These are phyloP conservation scores for Diadophis punctatus DNA, from an alignment of 2,113 vertebrate species.

Conservation along the genomic window DNA sequence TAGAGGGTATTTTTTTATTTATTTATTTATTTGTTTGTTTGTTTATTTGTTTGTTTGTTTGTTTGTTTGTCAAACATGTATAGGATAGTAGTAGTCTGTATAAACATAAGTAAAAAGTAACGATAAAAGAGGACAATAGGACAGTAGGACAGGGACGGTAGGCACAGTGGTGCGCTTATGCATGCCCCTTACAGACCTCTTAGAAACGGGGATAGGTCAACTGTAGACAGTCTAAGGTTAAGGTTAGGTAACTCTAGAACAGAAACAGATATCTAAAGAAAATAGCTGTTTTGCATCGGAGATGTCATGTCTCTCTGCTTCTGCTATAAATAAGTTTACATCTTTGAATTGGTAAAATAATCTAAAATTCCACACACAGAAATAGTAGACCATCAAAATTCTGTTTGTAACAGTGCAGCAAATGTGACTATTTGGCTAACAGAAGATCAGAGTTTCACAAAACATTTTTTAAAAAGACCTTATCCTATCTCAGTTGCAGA, in stretches of 20 bases:
- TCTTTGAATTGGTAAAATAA: slow-evolving; percentile 27
- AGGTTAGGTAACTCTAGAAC: slow-evolving; percentile 16
- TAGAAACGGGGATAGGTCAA: too few species aligned
- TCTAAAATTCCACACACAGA: neutral
- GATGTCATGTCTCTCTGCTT: slow-evolving; percentile 24
- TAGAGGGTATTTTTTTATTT: too few species aligned
- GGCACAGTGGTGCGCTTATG: too few species aligned
- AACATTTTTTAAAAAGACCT: neutral
- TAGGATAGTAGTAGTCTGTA: too few species aligned
- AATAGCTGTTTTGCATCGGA: slow-evolving; percentile 43
- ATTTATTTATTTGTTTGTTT: too few species aligned
- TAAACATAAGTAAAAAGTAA: too few species aligned
- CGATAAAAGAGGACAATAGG: too few species aligned
- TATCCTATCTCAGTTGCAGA: fast-evolving
- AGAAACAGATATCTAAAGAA: slow-evolving; percentile 32
- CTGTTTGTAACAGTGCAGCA: slow-evolving; percentile 9
- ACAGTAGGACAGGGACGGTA: too few species aligned
- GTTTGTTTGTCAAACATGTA: too few species aligned
- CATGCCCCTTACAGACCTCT: too few species aligned
- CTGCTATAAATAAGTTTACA: slow-evolving; percentile 2
- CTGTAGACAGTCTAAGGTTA: too few species aligned
- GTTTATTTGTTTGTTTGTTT: too few species aligned
- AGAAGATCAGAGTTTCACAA: slow-evolving; percentile 30
- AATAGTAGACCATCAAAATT: slow-evolving; percentile 14
- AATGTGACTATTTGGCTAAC: slow-evolving; percentile 27